Evolutionary conservation across 1,140 invertebrate genomes (phyloP).

Genomic region (Trissolcus basalis): DNA sequence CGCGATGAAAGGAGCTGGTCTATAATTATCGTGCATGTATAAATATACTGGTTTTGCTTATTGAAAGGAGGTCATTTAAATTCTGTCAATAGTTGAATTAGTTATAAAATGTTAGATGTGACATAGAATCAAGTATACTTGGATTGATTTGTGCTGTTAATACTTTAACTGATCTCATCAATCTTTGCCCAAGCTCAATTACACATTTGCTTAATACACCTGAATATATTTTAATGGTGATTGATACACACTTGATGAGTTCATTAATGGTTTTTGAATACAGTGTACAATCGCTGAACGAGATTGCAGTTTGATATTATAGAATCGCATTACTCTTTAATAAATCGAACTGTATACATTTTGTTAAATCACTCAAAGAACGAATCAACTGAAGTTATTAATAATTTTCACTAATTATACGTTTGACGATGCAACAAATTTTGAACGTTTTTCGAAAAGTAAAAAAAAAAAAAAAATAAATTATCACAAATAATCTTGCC

Average conservation of each 20-base stretch:
- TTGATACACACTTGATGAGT: constrained; percentile 16
- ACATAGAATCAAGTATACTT: constrained; percentile 42
- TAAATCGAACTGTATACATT: background rate
- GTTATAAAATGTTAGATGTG: constrained; percentile 43
- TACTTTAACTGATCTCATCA: constrained; percentile 40
- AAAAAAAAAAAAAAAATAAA: too few relatives aligned
- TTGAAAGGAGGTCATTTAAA: constrained; percentile 38
- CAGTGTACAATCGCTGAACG: constrained; percentile 14
- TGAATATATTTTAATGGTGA: constrained; percentile 50
- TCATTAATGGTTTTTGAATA: constrained; percentile 40
- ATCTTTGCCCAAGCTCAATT: constrained; percentile 42
- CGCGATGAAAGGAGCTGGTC: constrained; percentile 22
- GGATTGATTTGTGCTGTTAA: constrained; percentile 32
- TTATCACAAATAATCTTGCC: constrained; percentile 9
- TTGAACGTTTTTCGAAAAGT: too few relatives aligned
- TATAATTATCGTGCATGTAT: constrained; percentile 43
- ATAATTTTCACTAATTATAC: too few relatives aligned
- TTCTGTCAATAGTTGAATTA: constrained; percentile 28
- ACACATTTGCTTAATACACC: constrained; percentile 30
- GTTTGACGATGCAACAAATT: too few relatives aligned
- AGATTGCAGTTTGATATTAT: constrained; percentile 6
- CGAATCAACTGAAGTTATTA: too few relatives aligned
- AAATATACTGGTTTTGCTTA: constrained; percentile 30
- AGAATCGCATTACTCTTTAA: too few relatives aligned
- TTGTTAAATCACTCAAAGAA: background rate